Evolutionary conservation across 1,140 invertebrate genomes (phyloP).

Genomic region (Babylonia areolata): DNA sequence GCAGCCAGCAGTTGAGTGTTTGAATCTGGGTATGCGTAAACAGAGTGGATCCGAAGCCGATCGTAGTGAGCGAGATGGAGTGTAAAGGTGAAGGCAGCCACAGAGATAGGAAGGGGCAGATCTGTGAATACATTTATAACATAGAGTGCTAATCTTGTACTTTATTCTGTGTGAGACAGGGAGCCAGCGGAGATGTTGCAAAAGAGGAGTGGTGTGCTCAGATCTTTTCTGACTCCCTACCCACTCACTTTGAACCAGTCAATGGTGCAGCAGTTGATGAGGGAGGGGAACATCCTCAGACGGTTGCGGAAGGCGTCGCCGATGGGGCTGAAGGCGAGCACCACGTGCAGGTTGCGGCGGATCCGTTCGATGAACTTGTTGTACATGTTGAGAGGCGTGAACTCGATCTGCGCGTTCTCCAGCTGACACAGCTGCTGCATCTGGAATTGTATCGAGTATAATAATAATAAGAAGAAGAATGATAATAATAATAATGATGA

Average conservation of each 20-base stretch:
- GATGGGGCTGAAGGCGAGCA: slow-evolving; percentile 75
- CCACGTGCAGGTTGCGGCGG: slow-evolving; percentile 73
- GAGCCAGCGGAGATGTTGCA: no score
- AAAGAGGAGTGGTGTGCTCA: no score
- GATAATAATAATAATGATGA: neutral
- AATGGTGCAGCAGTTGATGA: slow-evolving; percentile 76
- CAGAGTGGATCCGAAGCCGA: no score
- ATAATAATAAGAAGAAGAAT: neutral
- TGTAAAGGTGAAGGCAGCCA: no score
- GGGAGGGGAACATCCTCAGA: slow-evolving; percentile 75
- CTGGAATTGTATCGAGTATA: slow-evolving; percentile 49
- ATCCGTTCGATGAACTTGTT: slow-evolving; percentile 76
- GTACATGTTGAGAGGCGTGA: slow-evolving; percentile 75
- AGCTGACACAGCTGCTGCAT: slow-evolving; percentile 72
- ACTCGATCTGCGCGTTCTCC: slow-evolving; percentile 70
- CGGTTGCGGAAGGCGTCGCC: slow-evolving; percentile 75
- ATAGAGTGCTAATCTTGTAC: no score
- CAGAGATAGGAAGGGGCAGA: no score
- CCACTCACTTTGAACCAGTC: slow-evolving; percentile 74
- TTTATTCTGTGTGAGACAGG: no score
- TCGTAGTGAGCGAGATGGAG: no score
- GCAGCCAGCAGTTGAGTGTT: no score
- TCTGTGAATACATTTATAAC: no score
- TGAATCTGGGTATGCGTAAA: no score
- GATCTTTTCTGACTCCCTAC: neutral